phyloP scores from a whole-genome alignment of 2,797 vertebrate species.

The Remorina albescens region DNA sequence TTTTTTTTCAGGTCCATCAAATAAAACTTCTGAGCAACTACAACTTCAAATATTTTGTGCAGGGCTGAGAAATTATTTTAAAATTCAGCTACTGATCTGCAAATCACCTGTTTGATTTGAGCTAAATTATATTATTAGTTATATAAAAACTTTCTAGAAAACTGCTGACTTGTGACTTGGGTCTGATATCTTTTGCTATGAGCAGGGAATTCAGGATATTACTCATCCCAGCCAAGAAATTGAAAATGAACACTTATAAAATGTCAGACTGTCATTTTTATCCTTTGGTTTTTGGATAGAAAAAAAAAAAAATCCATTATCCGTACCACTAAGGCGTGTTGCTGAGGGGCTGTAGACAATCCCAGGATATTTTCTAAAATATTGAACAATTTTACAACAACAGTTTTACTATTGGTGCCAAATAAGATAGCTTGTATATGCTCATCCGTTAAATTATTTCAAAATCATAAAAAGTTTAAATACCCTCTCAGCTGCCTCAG shows the following conservation, averaged over 20 bases:
- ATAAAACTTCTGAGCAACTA: neutral
- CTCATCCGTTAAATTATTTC: conserved; percentile 9
- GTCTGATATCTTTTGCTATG: neutral
- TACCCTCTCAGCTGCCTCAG: conserved; percentile 19
- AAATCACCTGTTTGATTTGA: neutral
- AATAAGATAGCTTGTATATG: neutral
- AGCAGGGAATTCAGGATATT: neutral
- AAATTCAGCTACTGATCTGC: neutral
- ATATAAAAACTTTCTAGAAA: neutral
- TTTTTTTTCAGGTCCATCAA: neutral
- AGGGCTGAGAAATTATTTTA: too few relatives aligned
- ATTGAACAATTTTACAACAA: neutral
- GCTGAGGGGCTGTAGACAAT: too few relatives aligned
- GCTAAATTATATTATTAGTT: conserved; percentile 11
- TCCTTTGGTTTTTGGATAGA: neutral
- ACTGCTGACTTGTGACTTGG: neutral
- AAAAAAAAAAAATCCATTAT: neutral
- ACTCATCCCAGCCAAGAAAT: neutral
- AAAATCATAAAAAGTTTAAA: conserved; percentile 16
- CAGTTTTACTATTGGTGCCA: neutral
- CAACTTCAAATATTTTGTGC: neutral
- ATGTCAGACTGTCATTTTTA: neutral
- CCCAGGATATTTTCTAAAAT: neutral
- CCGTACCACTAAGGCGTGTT: too few relatives aligned
- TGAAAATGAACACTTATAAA: neutral